These are phyloP conservation scores for Arvicanthis niloticus DNA, from an alignment of 2,113 vertebrate genomes.

Conservation along the genomic window DNA sequence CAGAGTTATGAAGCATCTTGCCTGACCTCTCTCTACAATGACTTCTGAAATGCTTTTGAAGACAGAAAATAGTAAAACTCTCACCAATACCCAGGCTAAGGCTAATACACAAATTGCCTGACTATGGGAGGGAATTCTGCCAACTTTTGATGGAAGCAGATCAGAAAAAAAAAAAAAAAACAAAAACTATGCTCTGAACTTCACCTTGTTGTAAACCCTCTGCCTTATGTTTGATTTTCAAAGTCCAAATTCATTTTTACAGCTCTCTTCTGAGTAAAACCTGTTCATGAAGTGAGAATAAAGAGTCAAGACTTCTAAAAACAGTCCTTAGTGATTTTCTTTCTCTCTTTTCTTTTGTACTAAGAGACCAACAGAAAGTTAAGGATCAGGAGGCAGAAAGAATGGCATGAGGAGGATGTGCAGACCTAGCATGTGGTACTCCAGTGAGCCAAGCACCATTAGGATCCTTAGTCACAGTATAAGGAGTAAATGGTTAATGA, in stretches of 20 bases:
- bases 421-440: neutral
- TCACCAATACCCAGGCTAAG: slow-evolving; percentile 12
- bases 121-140: neutral
- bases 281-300: slow-evolving; percentile 26
- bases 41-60: slow-evolving; percentile 55
- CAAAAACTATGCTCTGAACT: neutral
- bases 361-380: neutral
- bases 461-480: neutral
- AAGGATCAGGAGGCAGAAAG: neutral
- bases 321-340: neutral
- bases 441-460: neutral
- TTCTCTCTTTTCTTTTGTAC: neutral
- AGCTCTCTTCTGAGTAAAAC: neutral
- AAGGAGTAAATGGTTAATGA: neutral
- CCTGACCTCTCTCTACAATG: slow-evolving; percentile 33
- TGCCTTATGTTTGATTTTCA: slow-evolving; percentile 60
- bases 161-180: neutral
- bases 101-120: slow-evolving; percentile 17
- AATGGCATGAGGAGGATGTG: neutral
- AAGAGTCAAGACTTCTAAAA: slow-evolving; percentile 13
- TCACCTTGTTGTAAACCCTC: slow-evolving; percentile 1
- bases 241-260: slow-evolving; percentile 42
- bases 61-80: slow-evolving; percentile 25
- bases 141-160: slow-evolving; percentile 11
- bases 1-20: neutral